These are phyloP conservation scores for Hemibagrus guttatus DNA, from an alignment of 2,797 vertebrate species.

Conservation along the genomic window DNA sequence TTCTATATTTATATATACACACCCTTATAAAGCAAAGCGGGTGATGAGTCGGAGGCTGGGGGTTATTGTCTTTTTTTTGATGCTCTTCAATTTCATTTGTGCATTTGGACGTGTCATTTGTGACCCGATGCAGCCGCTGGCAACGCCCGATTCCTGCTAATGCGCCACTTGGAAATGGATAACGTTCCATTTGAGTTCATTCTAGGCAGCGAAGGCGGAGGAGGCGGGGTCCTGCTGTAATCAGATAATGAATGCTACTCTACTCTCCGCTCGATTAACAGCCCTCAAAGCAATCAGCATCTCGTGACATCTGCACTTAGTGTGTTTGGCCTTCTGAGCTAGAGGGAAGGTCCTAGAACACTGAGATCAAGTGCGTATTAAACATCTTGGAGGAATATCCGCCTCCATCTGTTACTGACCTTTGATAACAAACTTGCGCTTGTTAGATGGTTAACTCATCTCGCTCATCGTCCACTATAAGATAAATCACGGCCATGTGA, in stretches of 20 bases:
- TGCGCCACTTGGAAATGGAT: constrained; percentile 56
- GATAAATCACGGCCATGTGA: neutral
- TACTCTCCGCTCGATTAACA: constrained; percentile 54
- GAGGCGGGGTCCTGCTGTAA: constrained; percentile 48
- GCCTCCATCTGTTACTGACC: neutral
- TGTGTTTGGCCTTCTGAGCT: constrained; percentile 35
- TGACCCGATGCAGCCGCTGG: constrained; percentile 48
- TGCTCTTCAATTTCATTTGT: constrained; percentile 22
- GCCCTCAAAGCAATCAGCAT: constrained; percentile 52
- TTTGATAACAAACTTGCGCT: neutral
- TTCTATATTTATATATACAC: constrained; percentile 28
- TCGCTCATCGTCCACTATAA: neutral
- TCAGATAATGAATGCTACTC: constrained; percentile 58
- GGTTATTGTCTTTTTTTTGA: too few species aligned
- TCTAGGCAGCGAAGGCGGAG: constrained; percentile 49
- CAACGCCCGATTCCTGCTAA: constrained; percentile 49
- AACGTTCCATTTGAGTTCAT: constrained; percentile 57
- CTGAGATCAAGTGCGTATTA: constrained; percentile 12
- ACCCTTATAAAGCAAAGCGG: neutral
- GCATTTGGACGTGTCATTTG: constrained; percentile 33
- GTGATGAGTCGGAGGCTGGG: too few species aligned
- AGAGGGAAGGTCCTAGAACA: constrained; percentile 34
- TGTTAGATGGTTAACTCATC: neutral
- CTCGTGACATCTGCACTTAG: constrained; percentile 40
- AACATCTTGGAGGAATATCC: neutral